Conservation (phyloP, 2,888 invertebrate species). For the Neria commutata region DNA sequence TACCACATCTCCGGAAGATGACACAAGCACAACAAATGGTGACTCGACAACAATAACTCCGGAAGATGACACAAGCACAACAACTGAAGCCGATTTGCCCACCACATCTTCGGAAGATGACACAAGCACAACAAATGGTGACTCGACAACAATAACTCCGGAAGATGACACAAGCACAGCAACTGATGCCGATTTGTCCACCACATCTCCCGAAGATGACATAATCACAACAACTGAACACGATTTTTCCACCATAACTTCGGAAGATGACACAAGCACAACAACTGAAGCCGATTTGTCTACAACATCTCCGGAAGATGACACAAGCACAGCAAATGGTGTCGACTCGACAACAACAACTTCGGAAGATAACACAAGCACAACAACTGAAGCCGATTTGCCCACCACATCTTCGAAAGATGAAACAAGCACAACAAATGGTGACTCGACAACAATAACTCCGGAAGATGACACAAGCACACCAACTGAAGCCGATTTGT, state of each 20-base stretch:
- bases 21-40: not conserved
- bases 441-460: not conserved
- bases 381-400: not conserved
- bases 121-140: not conserved
- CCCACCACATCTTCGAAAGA: not conserved
- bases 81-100: not conserved
- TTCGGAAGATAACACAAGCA: not conserved
- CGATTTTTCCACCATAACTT: not conserved
- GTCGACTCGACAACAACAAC: not conserved
- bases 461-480: not conserved
- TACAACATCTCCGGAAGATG: not conserved
- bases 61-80: not conserved
- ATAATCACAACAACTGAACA: not conserved
- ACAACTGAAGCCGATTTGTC: not conserved
- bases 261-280: not conserved
- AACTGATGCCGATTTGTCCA: not conserved
- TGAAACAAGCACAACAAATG: not conserved
- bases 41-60: not conserved
- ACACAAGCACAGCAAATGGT: too few relatives aligned
- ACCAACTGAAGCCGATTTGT: not conserved
- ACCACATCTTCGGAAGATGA: not conserved
- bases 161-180: not conserved
- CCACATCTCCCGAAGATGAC: not conserved
- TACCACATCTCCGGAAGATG: not conserved
- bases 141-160: not conserved